Evolutionary conservation across 2,113 vertebrate species (phyloP).

Genomic region (Pavo muticus): DNA sequence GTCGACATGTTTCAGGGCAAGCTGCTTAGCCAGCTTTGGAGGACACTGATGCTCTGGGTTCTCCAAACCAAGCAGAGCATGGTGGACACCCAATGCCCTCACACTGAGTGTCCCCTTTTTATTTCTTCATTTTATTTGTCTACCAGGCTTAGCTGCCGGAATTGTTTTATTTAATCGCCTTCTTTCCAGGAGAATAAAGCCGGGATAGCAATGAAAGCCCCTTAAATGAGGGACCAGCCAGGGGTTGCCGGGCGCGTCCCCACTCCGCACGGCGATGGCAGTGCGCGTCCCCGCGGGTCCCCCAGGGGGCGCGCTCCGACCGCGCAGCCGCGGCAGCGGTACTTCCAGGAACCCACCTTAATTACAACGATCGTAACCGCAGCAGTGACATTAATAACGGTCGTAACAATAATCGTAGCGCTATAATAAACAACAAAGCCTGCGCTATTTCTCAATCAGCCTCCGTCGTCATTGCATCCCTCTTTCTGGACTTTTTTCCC

Average conservation of each 20-base stretch:
- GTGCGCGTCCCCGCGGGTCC: background rate
- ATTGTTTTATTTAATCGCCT: background rate
- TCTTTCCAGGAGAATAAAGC: background rate
- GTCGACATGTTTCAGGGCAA: slow-evolving; percentile 44
- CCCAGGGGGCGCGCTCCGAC: background rate
- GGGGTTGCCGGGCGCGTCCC: background rate
- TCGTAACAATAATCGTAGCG: no score
- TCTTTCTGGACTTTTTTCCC: background rate
- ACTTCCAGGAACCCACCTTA: background rate
- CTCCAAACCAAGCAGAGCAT: background rate
- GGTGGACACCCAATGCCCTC: fast-evolving
- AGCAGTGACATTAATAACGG: background rate
- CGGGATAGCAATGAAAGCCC: background rate
- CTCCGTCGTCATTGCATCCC: background rate
- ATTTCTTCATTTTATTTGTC: background rate
- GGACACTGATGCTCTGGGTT: slow-evolving; percentile 52
- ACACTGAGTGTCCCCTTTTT: no score
- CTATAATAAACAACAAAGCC: background rate
- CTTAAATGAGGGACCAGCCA: background rate
- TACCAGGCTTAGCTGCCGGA: background rate
- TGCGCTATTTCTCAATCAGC: background rate
- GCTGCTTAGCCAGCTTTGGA: slow-evolving; percentile 54
- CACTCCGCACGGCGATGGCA: background rate
- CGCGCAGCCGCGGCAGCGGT: background rate
- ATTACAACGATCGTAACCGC: background rate